Conservation (phyloP, 2,888 invertebrate species). For the Dasypogon diadema region DNA sequence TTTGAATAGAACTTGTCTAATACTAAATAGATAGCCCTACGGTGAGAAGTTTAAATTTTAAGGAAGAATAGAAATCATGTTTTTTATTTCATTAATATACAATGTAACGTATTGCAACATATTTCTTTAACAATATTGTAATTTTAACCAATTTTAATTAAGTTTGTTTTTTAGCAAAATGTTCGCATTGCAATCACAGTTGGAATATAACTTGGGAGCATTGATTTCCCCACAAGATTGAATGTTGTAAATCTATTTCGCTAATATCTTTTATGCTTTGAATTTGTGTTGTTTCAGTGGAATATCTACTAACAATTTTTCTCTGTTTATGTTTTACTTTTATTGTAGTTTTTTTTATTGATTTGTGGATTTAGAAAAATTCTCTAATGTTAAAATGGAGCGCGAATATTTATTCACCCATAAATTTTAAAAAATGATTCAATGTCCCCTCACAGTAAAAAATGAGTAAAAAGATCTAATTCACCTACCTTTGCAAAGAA, state of each 20-base stretch:
- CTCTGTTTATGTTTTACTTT: no score
- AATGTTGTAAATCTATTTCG: background rate
- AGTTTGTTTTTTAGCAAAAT: background rate
- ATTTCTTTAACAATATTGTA: conserved; percentile 15
- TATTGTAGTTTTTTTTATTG: no score
- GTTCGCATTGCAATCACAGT: background rate
- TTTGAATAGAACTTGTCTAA: background rate
- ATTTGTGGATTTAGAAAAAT: background rate
- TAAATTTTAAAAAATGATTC: conserved; percentile 25
- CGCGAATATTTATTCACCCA: conserved; percentile 33
- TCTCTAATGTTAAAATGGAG: conserved; percentile 3
- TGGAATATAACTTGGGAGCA: background rate
- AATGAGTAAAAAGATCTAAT: conserved; percentile 33
- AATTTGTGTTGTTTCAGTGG: background rate
- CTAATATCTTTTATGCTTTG: background rate
- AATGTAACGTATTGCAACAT: conserved; percentile 8
- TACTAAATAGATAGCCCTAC: background rate
- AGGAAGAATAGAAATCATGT: conserved; percentile 8
- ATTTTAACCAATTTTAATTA: background rate
- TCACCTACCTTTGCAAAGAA: conserved; percentile 48
- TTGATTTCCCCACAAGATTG: background rate
- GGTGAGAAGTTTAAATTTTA: background rate
- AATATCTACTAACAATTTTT: background rate
- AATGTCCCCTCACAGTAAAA: conserved; percentile 34
- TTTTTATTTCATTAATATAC: conserved; percentile 14